Percentiles rank a stretch among this genome's conserved stretches.
These are phyloP conservation scores for Potorous gilbertii DNA, from an alignment of 2,797 vertebrate species.

Conservation along the genomic window DNA sequence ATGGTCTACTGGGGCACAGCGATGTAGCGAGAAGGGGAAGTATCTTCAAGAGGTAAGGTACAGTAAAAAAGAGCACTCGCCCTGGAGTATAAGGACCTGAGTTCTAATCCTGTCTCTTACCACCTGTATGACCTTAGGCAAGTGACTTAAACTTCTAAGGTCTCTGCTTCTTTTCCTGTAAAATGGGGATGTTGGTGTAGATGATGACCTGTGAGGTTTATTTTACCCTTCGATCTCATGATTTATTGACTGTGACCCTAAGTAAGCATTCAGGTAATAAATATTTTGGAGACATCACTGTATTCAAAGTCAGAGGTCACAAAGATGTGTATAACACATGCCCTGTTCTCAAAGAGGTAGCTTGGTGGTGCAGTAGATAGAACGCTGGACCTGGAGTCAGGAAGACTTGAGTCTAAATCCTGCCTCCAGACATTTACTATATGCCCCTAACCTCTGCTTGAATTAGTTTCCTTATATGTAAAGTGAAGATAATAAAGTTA, in stretches of 20 bases:
- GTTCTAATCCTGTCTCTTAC: not conserved
- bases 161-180: not conserved
- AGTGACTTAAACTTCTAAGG: not conserved
- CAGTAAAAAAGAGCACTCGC: not conserved
- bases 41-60: not conserved
- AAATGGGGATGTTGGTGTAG: not conserved
- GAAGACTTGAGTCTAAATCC: not conserved
- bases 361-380: not conserved
- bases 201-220: not conserved
- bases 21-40: not conserved
- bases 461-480: not conserved
- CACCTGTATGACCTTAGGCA: not conserved
- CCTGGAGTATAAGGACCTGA: not conserved
- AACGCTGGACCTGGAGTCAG: not conserved
- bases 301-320: not conserved
- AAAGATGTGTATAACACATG: not conserved
- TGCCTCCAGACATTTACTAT: not conserved
- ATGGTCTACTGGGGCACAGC: not conserved
- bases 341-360: not conserved
- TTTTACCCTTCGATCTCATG: not conserved
- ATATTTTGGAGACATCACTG: not conserved
- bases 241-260: not conserved
- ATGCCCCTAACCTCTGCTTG: not conserved
- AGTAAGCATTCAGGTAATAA: not conserved
- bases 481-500: not conserved